phyloP scores from a whole-genome alignment of 1,140 invertebrate species.

The Pachyrhynchus sulphureomaculatus region DNA sequence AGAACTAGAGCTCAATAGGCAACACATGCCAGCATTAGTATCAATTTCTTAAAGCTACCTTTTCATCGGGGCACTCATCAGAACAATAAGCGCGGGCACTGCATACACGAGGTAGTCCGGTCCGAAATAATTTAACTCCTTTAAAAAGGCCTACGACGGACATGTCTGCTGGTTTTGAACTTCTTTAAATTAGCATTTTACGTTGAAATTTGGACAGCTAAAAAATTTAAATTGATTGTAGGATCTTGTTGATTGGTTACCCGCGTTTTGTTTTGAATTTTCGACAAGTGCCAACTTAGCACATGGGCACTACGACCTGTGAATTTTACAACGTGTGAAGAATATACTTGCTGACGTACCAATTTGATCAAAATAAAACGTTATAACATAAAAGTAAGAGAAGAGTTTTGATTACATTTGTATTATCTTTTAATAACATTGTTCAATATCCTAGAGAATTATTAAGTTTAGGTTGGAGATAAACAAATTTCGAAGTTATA shows the following conservation, averaged over 20 bases:
- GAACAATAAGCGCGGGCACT: slow-evolving; percentile 29
- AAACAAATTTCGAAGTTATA: no score
- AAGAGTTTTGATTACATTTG: no score
- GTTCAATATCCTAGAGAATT: no score
- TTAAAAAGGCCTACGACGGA: slow-evolving; percentile 30
- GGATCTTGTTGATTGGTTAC: slow-evolving; percentile 38
- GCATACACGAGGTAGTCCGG: slow-evolving; percentile 18
- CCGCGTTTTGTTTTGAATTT: slow-evolving; percentile 27
- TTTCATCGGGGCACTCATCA: slow-evolving; percentile 34
- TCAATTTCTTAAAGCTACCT: slow-evolving; percentile 30
- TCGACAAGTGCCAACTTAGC: slow-evolving; percentile 14
- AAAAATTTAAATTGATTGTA: slow-evolving; percentile 32
- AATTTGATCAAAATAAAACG: no score
- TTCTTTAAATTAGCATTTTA: slow-evolving; percentile 36
- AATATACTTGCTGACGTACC: no score
- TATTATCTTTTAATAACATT: no score
- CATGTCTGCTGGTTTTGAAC: slow-evolving; percentile 30
- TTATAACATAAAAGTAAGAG: no score
- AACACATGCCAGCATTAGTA: no score
- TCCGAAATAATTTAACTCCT: slow-evolving; percentile 24
- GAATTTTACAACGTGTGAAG: no score
- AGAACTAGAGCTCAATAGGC: no score
- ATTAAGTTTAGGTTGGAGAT: no score
- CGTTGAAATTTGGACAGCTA: slow-evolving; percentile 36
- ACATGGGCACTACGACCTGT: not conserved